These are phyloP conservation scores for Pandemis corylana DNA, from an alignment of 2,888 invertebrate genomes.

Conservation along the genomic window DNA sequence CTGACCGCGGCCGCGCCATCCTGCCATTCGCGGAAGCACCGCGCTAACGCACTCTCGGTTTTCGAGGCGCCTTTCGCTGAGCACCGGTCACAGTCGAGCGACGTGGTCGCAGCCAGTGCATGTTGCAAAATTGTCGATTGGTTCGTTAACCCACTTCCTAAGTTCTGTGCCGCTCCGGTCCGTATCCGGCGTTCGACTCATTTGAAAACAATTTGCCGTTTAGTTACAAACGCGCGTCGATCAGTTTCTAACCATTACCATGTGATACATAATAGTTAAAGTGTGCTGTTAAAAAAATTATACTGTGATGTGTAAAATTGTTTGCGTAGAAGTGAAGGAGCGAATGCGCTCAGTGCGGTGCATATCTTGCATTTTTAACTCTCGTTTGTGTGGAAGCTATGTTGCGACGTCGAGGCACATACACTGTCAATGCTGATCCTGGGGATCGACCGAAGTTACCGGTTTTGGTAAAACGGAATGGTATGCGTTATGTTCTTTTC, in stretches of 20 bases:
- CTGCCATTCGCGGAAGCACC: conserved; percentile 76
- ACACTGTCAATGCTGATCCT: conserved; percentile 75
- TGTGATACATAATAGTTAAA: conserved; percentile 25
- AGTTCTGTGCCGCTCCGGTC: conserved; percentile 55
- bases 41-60: conserved; percentile 78
- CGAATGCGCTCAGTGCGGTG: conserved; percentile 43
- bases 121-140: conserved; percentile 76
- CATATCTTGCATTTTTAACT: conserved; percentile 35
- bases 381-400: conserved; percentile 53
- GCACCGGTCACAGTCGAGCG: conserved; percentile 67
- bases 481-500: conserved; percentile 53
- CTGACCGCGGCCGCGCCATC: conserved; percentile 61
- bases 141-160: conserved; percentile 75
- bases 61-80: conserved; percentile 76
- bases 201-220: conserved; percentile 61
- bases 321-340: conserved; percentile 27
- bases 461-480: conserved; percentile 61
- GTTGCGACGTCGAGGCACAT: conserved; percentile 77
- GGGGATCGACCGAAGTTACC: conserved; percentile 61
- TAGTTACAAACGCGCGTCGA: conserved; percentile 48
- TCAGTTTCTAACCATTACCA: conserved; percentile 24
- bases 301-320: conserved; percentile 38
- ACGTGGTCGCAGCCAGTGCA: conserved; percentile 66
- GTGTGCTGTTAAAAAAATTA: conserved; percentile 23
- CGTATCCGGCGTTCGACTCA: conserved; percentile 62